Base-by-base conservation (phyloP, 2,888 invertebrate species). In the Blera fallax region DNA sequence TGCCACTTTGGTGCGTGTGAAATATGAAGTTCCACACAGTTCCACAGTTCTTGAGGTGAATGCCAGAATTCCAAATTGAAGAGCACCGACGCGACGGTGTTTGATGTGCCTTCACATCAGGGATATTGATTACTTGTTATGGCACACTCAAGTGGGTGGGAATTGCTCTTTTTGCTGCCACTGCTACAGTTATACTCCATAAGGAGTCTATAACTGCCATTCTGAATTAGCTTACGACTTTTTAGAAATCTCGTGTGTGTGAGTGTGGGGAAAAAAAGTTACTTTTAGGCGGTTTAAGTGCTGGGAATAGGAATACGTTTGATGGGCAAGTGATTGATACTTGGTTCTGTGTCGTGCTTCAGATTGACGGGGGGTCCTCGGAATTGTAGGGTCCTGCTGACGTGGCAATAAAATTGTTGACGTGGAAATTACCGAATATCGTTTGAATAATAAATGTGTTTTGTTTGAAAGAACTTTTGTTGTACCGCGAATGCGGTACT, bases 1-100 rank as follows among this genome's bases (percentile, higher is more conserved):
- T 80, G 74, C 43, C 58, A 73, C 73, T 72, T 60, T 32, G 54
- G 62, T 80, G 80, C 80, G 84, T 80, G 69, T 76, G 80, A 84
- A 80, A 70, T 76, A 65, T 84, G 62, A 62, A 43, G 56, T 45
- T 32, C 21, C 10, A 50, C 45, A 11, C 10, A 27, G 52, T 7
- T 4, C 32, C 18, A 16, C 16, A 18, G 2, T 24, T 21, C 40
- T 29, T 29, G 62, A 62, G 43, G 14, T 58, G 70, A 34, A 40
- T 52, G 60, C 16, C n/a, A 8, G 5, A n/a, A 65, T 18, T n/a
- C 8, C 29, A 16, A 34, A 2, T 14, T 8, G 34, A 7, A 21
- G 6, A 56, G 32, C n/a, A 27, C 7, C 7, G 5, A 40, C 40
- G 34, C 34, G 6, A 40, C 40, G 40, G 40, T 65, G 52, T 73